A percentile compares a stretch with the other conserved stretches of the same genome.
Evolutionary conservation across 37 sponge, comb jelly and placozoan species (phyloP).

Genomic region (Chondrosia reniformis): DNA sequence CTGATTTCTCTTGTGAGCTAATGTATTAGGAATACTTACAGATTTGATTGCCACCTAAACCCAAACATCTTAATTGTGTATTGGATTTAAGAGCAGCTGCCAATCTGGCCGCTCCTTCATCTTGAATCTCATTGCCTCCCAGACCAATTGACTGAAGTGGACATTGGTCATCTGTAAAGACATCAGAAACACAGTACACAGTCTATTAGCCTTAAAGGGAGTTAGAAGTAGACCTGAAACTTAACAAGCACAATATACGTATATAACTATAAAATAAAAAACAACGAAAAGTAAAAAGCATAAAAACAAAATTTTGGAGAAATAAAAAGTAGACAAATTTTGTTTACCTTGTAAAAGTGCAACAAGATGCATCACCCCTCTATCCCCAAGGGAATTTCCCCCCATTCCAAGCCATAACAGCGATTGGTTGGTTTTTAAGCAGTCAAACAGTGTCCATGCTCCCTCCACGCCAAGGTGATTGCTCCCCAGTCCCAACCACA

Average conservation of each 20-base stretch:
- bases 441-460: slow-evolving; percentile 70
- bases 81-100: slow-evolving; percentile 68
- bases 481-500: slow-evolving; percentile 84
- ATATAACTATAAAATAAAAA: not conserved
- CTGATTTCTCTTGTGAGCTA: no score
- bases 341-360: slow-evolving; percentile 50
- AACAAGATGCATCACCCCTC: slow-evolving; percentile 70
- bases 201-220: no score
- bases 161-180: slow-evolving; percentile 45
- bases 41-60: slow-evolving; percentile 77
- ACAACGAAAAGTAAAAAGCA: not conserved
- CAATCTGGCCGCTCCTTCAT: slow-evolving; percentile 67
- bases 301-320: not conserved
- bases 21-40: slow-evolving; percentile 29
- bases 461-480: slow-evolving; percentile 77
- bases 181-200: no score
- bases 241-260: no score
- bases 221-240: no score
- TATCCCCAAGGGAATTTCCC: slow-evolving; percentile 77
- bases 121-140: slow-evolving; percentile 83
- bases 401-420: slow-evolving; percentile 84
- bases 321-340: no score
- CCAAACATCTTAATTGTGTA: slow-evolving; percentile 61
- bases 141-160: slow-evolving; percentile 72
- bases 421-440: slow-evolving; percentile 46